Base-by-base conservation (phyloP, 2,888 invertebrate genomes). In the Branchipolynoe longqiensis region DNA sequence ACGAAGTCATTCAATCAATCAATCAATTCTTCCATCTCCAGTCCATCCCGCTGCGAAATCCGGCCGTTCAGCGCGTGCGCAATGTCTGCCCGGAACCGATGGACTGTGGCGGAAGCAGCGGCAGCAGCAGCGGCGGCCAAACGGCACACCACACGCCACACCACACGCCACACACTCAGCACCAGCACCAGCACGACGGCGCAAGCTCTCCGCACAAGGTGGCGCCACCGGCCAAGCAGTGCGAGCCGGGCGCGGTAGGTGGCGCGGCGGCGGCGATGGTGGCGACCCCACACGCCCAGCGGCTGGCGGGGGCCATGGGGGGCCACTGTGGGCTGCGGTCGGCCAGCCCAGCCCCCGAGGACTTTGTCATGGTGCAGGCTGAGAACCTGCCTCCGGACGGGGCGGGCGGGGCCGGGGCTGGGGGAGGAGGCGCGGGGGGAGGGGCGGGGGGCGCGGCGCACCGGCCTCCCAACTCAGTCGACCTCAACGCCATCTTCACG, bases 291-390 rank as follows among this genome's bases (percentile, higher is more conserved):
- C n/a, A 25, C n/a, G 69, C 28, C 41, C 41, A 22, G n/a, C 74
- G 41, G 3, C 8, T 14, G 6, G 41, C 40, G 0, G 28, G 54
- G 18, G 25, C 28, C 31, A 40, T 62, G 84, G 58, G 4, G 14
- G 41, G 31, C 12, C n/a, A n/a, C n/a, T n/a, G n/a, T n/a, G n/a
- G n/a, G n/a, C n/a, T n/a, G n/a, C 40, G 73, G 0, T 48, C 28
- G 41, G 56, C 64, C 12, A 48, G 83, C 64, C 56, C 85, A 6
- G 81, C 82, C 14, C 31, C 81, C 3, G 87, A 92, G 91, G 93
- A 92, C 86, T 93, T 91, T 90, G 93, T 92, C 48, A 89, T 93
- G 89, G 93, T 93, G 14, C 92, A 78, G 78, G 78, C 92, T 8
- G 92, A 92, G 31, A 86, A 87, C 58, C 28, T 88, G 8, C 87